Base-by-base conservation (phyloP, 2,888 invertebrate species). In the Polydrusus tereticollis region DNA sequence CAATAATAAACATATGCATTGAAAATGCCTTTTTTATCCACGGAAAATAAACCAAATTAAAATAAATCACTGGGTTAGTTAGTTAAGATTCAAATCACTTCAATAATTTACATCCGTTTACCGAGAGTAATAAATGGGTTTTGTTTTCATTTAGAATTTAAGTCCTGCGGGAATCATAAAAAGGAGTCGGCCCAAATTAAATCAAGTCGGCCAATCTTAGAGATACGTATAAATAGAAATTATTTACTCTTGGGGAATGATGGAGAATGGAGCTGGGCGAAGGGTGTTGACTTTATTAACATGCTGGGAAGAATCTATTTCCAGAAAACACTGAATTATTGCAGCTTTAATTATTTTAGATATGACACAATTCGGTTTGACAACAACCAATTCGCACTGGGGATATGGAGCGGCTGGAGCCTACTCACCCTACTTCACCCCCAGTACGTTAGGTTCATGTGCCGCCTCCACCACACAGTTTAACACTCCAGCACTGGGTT, bases 311-410 rank as follows among this genome's bases (percentile, higher is more conserved):
- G 7, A 33, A 33, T 38, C n/a, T 38, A 26, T 7, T 5, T 7
- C 3, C 26, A 26, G 26, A 55, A 58, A 58, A 16, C 23, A 58
- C 33, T 58, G 38, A 29, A 26, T n/a, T n/a, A n/a, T n/a, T n/a
- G n/a, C 26, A 26, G 26, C 26, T 5, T 5, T 5, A 5, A 5
- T 26, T 7, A 71, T 81, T 84, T 2, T 87, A 94, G 94, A 94
- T 86, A 94, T 95, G 94, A 91, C 94, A 78, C 94, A 94, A 85
- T 94, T 95, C 83, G 93, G 94, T 50, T 86, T 94, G 83, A 93
- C 94, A 84, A 92, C 93, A 80, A 91, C 93, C 80, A 95, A 95
- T 85, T 92, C 94, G 10, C 94, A 94, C 83, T 95, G 95, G 95
- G 94, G 95, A 76, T 95, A 95, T 84, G 92, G 95, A 45, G 91